Evolutionary conservation across 2,888 invertebrate species (phyloP).

Genomic region (Trachelus tabidus): DNA sequence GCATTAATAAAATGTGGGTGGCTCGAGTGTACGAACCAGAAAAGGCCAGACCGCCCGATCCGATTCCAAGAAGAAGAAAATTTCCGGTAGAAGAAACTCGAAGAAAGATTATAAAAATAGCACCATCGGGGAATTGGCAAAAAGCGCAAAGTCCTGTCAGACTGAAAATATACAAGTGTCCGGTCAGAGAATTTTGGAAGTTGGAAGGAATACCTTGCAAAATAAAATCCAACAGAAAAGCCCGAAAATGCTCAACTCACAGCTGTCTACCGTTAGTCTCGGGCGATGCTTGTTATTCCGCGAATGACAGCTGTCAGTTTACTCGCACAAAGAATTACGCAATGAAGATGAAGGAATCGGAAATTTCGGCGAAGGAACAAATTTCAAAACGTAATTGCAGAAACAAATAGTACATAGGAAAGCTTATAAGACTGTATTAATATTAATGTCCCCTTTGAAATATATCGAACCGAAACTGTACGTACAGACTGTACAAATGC

Average conservation of each 20-base stretch:
- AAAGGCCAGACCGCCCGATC: conserved; percentile 18
- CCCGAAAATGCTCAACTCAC: background rate
- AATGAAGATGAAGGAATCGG: conserved; percentile 32
- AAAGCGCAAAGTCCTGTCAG: conserved; percentile 36
- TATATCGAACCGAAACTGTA: background rate
- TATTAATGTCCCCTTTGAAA: background rate
- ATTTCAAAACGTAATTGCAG: background rate
- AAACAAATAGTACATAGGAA: background rate
- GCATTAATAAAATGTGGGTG: conserved; percentile 23
- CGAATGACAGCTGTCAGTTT: background rate
- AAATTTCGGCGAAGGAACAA: background rate
- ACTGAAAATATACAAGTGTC: conserved; percentile 34
- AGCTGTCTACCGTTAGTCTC: background rate
- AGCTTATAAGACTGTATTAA: background rate
- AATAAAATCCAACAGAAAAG: background rate
- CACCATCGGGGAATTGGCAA: conserved; percentile 33
- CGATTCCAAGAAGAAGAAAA: conserved; percentile 8
- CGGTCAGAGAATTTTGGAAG: conserved; percentile 3
- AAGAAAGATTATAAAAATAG: background rate
- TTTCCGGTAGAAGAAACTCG: background rate
- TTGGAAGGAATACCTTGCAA: background rate
- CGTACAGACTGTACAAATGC: background rate
- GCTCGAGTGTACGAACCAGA: conserved; percentile 4
- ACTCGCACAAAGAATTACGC: conserved; percentile 23
- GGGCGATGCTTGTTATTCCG: background rate